Evolutionary conservation across 2,113 vertebrate species (phyloP).

Genomic region (Indicator maculatus): DNA sequence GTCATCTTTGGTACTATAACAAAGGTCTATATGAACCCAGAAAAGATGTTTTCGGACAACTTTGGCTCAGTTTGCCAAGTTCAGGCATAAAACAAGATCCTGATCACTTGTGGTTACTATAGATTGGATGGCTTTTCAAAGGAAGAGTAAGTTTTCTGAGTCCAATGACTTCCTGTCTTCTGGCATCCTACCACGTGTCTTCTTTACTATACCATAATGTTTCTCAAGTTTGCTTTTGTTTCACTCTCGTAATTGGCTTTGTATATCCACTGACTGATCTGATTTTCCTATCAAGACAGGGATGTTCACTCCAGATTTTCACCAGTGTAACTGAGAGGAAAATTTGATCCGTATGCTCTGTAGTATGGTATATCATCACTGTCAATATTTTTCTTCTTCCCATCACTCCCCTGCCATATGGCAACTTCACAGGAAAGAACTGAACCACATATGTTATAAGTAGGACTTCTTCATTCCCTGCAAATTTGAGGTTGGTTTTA

Average conservation of each 20-base stretch:
- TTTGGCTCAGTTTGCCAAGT: slow-evolving; percentile 30
- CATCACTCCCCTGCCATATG: slow-evolving; percentile 63
- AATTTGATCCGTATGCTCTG: slow-evolving; percentile 64
- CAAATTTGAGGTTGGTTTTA: slow-evolving; percentile 39
- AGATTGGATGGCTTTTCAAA: slow-evolving; percentile 3
- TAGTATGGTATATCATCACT: slow-evolving; percentile 68
- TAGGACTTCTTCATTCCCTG: slow-evolving; percentile 48
- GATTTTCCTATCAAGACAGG: slow-evolving; percentile 50
- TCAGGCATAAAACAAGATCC: slow-evolving; percentile 45
- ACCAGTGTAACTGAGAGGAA: slow-evolving; percentile 66
- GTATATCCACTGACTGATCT: slow-evolving; percentile 67
- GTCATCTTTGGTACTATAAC: slow-evolving; percentile 44
- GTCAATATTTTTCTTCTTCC: slow-evolving; percentile 71
- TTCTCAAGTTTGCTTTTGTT: slow-evolving; percentile 68
- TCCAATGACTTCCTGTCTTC: slow-evolving; percentile 55
- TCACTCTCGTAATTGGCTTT: slow-evolving; percentile 62
- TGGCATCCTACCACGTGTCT: slow-evolving; percentile 45
- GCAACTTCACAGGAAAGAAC: slow-evolving; percentile 61
- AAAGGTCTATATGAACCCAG: slow-evolving; percentile 37
- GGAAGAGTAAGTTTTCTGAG: neutral
- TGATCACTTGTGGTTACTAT: slow-evolving; percentile 25
- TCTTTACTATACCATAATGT: slow-evolving; percentile 61
- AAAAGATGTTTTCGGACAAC: slow-evolving; percentile 51
- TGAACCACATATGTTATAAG: slow-evolving; percentile 61
- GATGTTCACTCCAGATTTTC: slow-evolving; percentile 69